Evolutionary conservation across 1,140 invertebrate species (phyloP), one percentile per base, ranked within the genome.

Genomic region (Hirudo medicinalis): DNA sequence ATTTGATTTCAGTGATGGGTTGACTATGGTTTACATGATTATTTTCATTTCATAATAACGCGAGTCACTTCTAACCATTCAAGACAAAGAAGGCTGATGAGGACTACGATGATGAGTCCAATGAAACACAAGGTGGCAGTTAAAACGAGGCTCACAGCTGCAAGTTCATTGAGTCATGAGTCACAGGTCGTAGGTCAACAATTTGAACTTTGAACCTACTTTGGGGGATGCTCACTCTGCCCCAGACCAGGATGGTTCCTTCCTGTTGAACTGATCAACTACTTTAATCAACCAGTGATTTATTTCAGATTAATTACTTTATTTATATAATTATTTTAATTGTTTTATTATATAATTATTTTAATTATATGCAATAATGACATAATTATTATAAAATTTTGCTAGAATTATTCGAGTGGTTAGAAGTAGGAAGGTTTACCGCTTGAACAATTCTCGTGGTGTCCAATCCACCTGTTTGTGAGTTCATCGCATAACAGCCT

Each of bases 401-500:
- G n/a, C n/a, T n/a, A n/a, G n/a, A 57, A 57, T n/a, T 9, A n/a
- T 57, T 57, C 9, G 20, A n/a, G 2, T 57, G 29, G 57, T 25
- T 0, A 63, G 19, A 32, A 22, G 29, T 13, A n/a, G 2, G 2
- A n/a, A n/a, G 17, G 19, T 13, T 60, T 22, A 63, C 57, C 49
- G 69, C 8, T 54, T 6, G 69, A 53, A 27, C 73, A 74, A 43
- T 72, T 72, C 54, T 60, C 73, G 17, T 54, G 36, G 13, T 29
- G 29, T n/a, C 73, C 73, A 27, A 66, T 55, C 73, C 73, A 74
- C 8, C 40, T 54, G 53, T 70, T 70, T 2, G 43, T 43, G 27
- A 55, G 32, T 68, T 69, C 73, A 49, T 74, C 70, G 54, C 73
- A 74, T 4, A 25, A 17, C 43, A 74, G 29, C 15, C 40, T 22